Evolutionary conservation across 1,140 invertebrate genomes (phyloP), one percentile per base, ranked within the genome.

Genomic region (Cecropterus lyciades): DNA sequence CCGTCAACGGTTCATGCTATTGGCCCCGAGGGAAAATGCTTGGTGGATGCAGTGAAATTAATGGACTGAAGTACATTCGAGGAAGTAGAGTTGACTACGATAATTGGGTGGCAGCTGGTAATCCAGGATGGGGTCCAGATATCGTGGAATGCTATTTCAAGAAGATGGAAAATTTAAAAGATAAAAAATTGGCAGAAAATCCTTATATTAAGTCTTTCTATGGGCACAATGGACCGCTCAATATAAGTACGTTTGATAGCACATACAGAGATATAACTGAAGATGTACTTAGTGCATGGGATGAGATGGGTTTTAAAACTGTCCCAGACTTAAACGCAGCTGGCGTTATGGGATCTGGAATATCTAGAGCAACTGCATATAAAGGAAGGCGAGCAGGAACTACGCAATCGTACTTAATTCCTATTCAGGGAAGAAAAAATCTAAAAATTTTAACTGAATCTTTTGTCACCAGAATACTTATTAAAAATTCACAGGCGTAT

Each of bases 1-100:
- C 83, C 63, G 85, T 27, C 4, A 72, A 87, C 7, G 87, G 91
- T 37, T 75, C 79, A 7, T 95, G 95, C 57, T 81, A 86, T 51
- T 96, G 95, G 95, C 92, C 95, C 0, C 92, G 94, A 40, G 96
- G 95, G 0, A 95, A 94, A 75, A 94, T 94, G 51, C 74, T 96
- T 1, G 97, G 97, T 3, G 97, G 97, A 0, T 93, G 93, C 20
- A 95, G 95, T 0, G 94, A 93, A 0, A 93, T 96, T 0, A 98
- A 98, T 87, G 96, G 93, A n/a, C 20, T 20, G 20, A 20, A 20
- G 20, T 20, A 96, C 82, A 93, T 95, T 0, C 84, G 95, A 53
- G 96, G 96, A 87, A 92, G 16, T 16, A 14, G 13, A 1, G 20
- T 77, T 51, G 94, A 95, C 68, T 95, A 92, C 65, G 87, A 94